phyloP scores from a whole-genome alignment of 2,797 vertebrate species.

The Anguilla megastoma region DNA sequence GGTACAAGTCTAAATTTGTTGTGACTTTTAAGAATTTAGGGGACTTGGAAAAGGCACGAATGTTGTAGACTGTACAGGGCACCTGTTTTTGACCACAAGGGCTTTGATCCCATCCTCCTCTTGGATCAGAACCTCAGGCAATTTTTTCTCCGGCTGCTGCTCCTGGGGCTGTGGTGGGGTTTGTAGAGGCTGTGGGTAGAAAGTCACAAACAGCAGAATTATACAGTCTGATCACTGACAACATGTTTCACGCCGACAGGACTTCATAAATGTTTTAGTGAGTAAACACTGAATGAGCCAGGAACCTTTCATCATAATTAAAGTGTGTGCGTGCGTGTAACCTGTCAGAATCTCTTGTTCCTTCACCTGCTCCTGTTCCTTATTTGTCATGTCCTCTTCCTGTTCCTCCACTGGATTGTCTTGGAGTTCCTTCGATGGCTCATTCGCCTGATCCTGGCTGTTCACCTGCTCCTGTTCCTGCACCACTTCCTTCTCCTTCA shows the following conservation, averaged over 20 bases:
- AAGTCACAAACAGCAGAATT: conserved; percentile 55
- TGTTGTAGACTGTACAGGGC: not conserved
- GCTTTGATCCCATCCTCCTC: conserved; percentile 51
- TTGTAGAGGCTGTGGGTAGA: not conserved
- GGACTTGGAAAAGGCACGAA: not conserved
- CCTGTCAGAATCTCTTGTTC: not conserved
- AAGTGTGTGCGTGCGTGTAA: not conserved
- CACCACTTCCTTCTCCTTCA: not conserved
- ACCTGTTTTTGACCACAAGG: conserved; percentile 59
- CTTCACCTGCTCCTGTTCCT: not conserved
- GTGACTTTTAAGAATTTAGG: not conserved
- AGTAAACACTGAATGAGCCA: not conserved
- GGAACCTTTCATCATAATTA: not conserved
- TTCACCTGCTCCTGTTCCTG: not conserved
- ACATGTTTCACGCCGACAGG: not conserved
- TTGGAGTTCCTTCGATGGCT: not conserved
- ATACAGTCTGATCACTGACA: conserved; percentile 48
- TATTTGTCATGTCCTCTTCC: not conserved
- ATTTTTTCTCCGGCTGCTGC: conserved; percentile 32
- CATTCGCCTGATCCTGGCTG: not conserved
- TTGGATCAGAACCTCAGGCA: conserved; percentile 61
- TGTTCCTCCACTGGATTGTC: not conserved
- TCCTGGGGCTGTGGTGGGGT: not conserved
- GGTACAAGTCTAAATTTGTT: not conserved
- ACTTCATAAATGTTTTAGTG: not conserved